These are phyloP conservation scores for Galeopsomyia nigrocyanea DNA, from an alignment of 2,888 invertebrate genomes.

Conservation along the genomic window DNA sequence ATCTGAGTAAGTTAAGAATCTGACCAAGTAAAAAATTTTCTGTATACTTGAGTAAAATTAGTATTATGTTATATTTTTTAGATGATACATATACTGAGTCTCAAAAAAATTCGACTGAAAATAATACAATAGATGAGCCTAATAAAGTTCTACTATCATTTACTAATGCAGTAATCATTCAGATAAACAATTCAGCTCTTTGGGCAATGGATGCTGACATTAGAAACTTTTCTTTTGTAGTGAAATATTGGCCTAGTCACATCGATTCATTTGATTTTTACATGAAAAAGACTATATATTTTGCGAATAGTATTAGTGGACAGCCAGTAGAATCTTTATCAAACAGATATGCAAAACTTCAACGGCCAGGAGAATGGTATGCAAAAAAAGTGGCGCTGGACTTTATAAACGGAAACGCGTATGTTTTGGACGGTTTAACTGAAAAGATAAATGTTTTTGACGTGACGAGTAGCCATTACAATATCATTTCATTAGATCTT, in stretches of 20 bases:
- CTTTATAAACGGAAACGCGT: background rate
- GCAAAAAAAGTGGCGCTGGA: constrained; percentile 4
- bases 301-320: background rate
- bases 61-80: too few relatives aligned
- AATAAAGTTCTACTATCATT: too few relatives aligned
- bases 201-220: background rate
- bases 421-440: background rate
- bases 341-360: background rate
- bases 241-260: background rate
- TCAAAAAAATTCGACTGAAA: too few relatives aligned
- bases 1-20: too few relatives aligned
- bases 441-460: constrained; percentile 7
- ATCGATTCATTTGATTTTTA: constrained; percentile 1
- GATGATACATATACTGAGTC: too few relatives aligned
- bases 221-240: background rate
- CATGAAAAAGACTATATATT: constrained; percentile 2
- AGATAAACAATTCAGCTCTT: too few relatives aligned
- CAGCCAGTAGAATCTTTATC: background rate
- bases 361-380: background rate
- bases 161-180: too few relatives aligned
- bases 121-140: too few relatives aligned
- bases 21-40: too few relatives aligned
- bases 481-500: background rate
- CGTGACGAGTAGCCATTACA: background rate
- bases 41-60: too few relatives aligned